phyloP scores from a whole-genome alignment of 1,140 invertebrate species.

The Copidosoma floridanum region DNA sequence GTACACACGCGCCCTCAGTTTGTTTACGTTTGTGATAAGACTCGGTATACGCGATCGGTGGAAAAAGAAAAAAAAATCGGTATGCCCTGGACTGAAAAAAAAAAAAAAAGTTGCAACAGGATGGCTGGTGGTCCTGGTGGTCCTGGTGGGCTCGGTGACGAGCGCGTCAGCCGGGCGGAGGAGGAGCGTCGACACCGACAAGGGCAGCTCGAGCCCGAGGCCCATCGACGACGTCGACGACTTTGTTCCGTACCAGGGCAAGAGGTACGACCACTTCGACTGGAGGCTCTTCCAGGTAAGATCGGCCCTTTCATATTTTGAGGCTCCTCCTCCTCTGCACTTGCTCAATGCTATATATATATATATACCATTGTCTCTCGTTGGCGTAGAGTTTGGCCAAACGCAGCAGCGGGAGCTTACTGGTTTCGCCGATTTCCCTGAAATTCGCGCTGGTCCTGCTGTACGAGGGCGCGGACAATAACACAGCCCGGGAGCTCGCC shows the following conservation, averaged over 20 bases:
- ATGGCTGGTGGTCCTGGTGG: neutral
- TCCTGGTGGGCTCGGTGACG: neutral
- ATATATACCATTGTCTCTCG: no score
- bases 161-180: neutral
- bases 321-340: no score
- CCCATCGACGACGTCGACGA: slow-evolving; percentile 56
- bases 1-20: no score
- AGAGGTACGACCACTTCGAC: slow-evolving; percentile 60
- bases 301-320: no score
- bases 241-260: slow-evolving; percentile 58
- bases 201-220: no score
- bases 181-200: slow-evolving; percentile 56
- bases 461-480: slow-evolving; percentile 67
- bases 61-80: no score
- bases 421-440: slow-evolving; percentile 79
- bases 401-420: slow-evolving; percentile 60
- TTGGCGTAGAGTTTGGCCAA: slow-evolving; percentile 36
- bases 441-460: slow-evolving; percentile 73
- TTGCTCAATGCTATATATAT: no score
- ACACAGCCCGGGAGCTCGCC: slow-evolving; percentile 64
- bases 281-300: slow-evolving; percentile 61
- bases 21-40: no score
- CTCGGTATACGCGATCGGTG: no score
- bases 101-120: no score
- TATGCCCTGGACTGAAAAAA: no score